phyloP scores from a whole-genome alignment of 2,797 vertebrate species.

The Cetoscarus ocellatus region DNA sequence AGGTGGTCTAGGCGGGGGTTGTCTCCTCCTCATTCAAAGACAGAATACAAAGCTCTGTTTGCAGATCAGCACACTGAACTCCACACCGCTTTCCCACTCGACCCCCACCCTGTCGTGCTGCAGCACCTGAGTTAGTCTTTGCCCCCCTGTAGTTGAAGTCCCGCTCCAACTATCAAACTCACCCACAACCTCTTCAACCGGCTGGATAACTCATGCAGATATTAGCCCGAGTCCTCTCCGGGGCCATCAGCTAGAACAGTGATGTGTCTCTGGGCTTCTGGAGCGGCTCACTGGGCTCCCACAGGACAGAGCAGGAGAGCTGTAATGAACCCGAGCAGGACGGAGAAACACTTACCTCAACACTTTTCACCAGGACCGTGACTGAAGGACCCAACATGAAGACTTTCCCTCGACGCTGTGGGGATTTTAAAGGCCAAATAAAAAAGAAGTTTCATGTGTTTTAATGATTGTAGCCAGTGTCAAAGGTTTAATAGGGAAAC shows the following conservation, averaged over 20 bases:
- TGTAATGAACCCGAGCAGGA: slow-evolving; percentile 34
- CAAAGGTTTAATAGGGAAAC: slow-evolving; percentile 64
- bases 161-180: slow-evolving; percentile 20
- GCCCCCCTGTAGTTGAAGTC: slow-evolving; percentile 28
- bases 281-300: slow-evolving; percentile 29
- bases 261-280: background rate
- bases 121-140: slow-evolving; percentile 72
- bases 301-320: slow-evolving; percentile 41
- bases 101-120: slow-evolving; percentile 67
- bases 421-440: slow-evolving; percentile 67
- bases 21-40: slow-evolving; percentile 88
- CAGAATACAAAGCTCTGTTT: slow-evolving; percentile 74
- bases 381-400: slow-evolving; percentile 55
- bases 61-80: slow-evolving; percentile 87
- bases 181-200: slow-evolving; percentile 26
- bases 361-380: slow-evolving; percentile 54
- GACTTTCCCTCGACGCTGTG: slow-evolving; percentile 30
- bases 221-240: slow-evolving; percentile 21
- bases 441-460: slow-evolving; percentile 45
- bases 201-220: slow-evolving; percentile 27
- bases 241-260: slow-evolving; percentile 27
- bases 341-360: slow-evolving; percentile 69
- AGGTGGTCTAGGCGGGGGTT: slow-evolving; percentile 74
- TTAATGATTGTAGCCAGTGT: slow-evolving; percentile 54
- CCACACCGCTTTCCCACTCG: slow-evolving; percentile 84